Percentiles rank a stretch among this genome's conserved stretches.
Evolutionary conservation across 1,140 invertebrate genomes (phyloP).

Genomic region (Eupristina koningsbergeri): DNA sequence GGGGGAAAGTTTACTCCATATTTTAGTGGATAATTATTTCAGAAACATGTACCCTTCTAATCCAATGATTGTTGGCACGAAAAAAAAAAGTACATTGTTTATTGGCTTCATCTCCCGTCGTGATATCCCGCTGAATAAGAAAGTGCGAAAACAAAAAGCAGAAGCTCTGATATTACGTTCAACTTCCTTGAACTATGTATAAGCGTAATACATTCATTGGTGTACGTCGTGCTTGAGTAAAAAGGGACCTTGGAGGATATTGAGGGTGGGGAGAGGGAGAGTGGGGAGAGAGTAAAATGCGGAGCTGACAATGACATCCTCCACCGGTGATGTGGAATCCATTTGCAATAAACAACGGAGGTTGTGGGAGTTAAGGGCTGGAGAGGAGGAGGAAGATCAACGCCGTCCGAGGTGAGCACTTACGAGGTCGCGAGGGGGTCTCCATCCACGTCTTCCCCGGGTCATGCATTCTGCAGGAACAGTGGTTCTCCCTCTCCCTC

Average conservation of each 20-base stretch:
- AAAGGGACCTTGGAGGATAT: constrained; percentile 56
- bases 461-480: constrained; percentile 72
- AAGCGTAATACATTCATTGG: background rate
- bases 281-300: background rate
- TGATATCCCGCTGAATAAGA: too few species aligned
- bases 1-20: constrained; percentile 15
- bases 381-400: constrained; percentile 50
- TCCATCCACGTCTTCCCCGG: constrained; percentile 63
- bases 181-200: constrained; percentile 26
- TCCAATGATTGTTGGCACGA: background rate
- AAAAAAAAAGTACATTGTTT: background rate
- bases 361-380: constrained; percentile 56
- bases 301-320: background rate
- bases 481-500: constrained; percentile 64
- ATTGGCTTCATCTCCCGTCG: too few species aligned
- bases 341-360: constrained; percentile 74
- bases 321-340: constrained; percentile 66
- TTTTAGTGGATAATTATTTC: constrained; percentile 1
- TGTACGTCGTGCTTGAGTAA: background rate
- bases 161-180: background rate
- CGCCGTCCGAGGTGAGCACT: constrained; percentile 67
- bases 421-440: constrained; percentile 65
- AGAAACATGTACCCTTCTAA: constrained; percentile 2
- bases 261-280: background rate
- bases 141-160: background rate